A percentile compares a stretch with the other conserved stretches of the same genome.
These are phyloP conservation scores for Protosalanx chinensis DNA, from an alignment of 2,797 vertebrate species.

Conservation along the genomic window DNA sequence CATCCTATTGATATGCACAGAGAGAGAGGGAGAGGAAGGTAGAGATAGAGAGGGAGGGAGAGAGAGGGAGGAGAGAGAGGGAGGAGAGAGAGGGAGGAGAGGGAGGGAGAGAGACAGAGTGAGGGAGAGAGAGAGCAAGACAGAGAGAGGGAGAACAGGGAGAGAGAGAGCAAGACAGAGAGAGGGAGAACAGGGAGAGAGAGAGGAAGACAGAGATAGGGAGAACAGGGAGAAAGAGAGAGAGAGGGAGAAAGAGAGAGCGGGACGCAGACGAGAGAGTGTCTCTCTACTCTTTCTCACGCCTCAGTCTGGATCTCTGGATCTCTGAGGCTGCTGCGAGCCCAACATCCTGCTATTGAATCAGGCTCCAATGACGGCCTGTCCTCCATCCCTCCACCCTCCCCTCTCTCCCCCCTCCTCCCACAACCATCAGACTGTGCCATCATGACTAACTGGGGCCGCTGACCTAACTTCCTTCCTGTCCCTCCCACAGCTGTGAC, in stretches of 20 bases:
- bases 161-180: too few relatives aligned
- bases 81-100: too few relatives aligned
- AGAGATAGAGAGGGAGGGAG: too few relatives aligned
- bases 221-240: too few relatives aligned
- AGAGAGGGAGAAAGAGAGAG: too few relatives aligned
- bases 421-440: neutral
- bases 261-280: neutral
- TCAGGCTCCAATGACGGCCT: slow-evolving; percentile 14
- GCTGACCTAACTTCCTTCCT: slow-evolving; percentile 12
- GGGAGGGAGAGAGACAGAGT: too few relatives aligned
- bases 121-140: too few relatives aligned
- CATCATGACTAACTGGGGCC: neutral
- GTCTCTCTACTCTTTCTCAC: slow-evolving; percentile 48
- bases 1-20: too few relatives aligned
- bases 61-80: too few relatives aligned
- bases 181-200: too few relatives aligned
- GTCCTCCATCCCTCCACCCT: neutral
- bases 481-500: slow-evolving; percentile 9
- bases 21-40: too few relatives aligned
- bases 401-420: neutral
- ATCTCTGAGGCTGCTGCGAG: slow-evolving; percentile 35
- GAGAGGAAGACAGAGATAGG: neutral
- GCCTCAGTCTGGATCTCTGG: slow-evolving; percentile 27
- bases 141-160: too few relatives aligned
- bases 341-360: slow-evolving; percentile 56